Evolutionary conservation across 1,140 invertebrate species (phyloP), one percentile per base, ranked within the genome.

Genomic region (Oreohelix idahoensis): DNA sequence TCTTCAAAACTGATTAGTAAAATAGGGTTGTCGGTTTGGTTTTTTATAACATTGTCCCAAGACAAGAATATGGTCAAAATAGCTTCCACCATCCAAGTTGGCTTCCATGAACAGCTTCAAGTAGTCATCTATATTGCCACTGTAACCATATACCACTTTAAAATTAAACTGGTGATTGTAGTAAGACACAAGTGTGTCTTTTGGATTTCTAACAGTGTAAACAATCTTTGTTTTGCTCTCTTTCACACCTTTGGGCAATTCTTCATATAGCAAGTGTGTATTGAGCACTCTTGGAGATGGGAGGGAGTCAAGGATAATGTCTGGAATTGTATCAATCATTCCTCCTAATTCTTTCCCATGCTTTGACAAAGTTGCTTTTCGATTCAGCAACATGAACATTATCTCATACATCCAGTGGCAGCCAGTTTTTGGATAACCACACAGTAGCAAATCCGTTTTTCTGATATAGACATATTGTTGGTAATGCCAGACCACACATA

Each of bases 341-440:
- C 76, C 76, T 11, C 49, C 76, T 4, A 79, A 36, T 63, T 63
- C 76, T 63, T 79, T 79, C 26, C 76, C 76, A 63, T 53, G 49
- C 10, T 39, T 32, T 32, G 76, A 17, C 45, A 79, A 32, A 11
- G 2, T 8, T n/a, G 53, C 29, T 32, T 79, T 32, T 36, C 58
- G 11, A 39, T 79, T 53, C 11, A 79, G 4, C 26, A 79, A 17
- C 76, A 63, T 58, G 20, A 58, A 49, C 13, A 79, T 26, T 2
- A 79, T 79, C 35, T 79, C 76, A 39, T 58, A n/a, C n/a, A 53
- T 39, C 76, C 76, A 79, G 49, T 79, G 76, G 29, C 35, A 53
- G 4, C 76, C 76, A 4, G 76, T 38, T 79, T 79, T 79, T 79
- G 76, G 76, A 45, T 79, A 79, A 36, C 76, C 38, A 79, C 49